Evolutionary conservation across 2,113 vertebrate genomes (phyloP).

Genomic region (Tachuris rubrigastra): DNA sequence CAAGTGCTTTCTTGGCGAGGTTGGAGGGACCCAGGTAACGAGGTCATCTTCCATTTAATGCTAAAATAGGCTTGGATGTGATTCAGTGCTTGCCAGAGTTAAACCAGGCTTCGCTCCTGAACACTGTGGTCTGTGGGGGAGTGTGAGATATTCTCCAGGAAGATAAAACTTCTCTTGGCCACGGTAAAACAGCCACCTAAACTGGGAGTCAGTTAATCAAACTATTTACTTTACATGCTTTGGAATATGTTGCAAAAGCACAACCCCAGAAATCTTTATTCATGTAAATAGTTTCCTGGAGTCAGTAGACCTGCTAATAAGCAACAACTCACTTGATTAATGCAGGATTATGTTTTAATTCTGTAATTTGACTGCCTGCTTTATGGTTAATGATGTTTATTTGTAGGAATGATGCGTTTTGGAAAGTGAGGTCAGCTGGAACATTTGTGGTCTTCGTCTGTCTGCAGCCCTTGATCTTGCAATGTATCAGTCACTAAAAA

Average conservation of each 20-base stretch:
- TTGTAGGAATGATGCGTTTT: slow-evolving; percentile 1
- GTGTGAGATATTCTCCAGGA: not conserved
- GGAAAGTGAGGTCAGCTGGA: slow-evolving; percentile 33
- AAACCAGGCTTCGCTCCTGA: not conserved
- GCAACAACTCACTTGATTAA: not conserved
- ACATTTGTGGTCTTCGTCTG: not conserved
- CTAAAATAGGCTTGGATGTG: not conserved
- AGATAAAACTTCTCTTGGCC: not conserved
- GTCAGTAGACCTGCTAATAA: not conserved
- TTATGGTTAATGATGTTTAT: not conserved
- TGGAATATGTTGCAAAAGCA: not conserved
- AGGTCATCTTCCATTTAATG: not conserved
- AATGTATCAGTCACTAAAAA: slow-evolving; percentile 5
- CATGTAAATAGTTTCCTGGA: not conserved
- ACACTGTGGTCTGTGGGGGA: not conserved
- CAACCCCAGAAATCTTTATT: not conserved
- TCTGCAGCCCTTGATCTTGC: slow-evolving; percentile 16
- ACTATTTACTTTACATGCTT: not conserved
- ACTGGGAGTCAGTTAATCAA: not conserved
- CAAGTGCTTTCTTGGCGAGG: not conserved
- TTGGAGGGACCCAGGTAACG: not conserved
- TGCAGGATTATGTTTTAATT: not conserved
- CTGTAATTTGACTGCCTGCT: not conserved
- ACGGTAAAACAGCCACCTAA: not conserved
- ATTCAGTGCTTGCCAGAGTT: not conserved